Base-by-base conservation (phyloP, 1,140 invertebrate genomes). In the Hylyphantes graminicola region DNA sequence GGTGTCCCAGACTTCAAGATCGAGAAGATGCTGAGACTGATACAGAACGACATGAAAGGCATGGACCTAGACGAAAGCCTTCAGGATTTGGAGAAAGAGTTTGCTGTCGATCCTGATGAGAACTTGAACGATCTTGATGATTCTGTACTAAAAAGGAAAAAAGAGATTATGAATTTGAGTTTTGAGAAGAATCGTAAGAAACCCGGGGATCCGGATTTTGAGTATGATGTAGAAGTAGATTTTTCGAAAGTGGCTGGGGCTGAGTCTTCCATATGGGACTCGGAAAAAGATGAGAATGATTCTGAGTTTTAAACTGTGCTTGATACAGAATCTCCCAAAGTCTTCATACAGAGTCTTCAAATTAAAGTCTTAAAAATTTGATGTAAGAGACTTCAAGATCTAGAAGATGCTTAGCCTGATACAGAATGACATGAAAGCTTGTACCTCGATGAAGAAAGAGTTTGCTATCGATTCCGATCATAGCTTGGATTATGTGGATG, bases 51-150 rank as follows among this genome's bases (percentile, higher is more conserved):
- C n/a, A 13, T 59, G 57, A n/a, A 6, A 87, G 86, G 90, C 85
- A 53, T 72, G 12, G 73, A 74, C 10, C 35, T 88, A 17, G 80
- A 87, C 10, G 87, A 88, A 65, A 81, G 86, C 8, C 70, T 88
- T 48, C 19, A 80, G 7, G 77, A 64, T 15, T 35, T 81, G 8
- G 67, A 61, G 17, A 12, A 80, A 88, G 88, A 88, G 74, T 89
- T 87, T 78, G 84, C 78, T 13, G 87, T 91, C 51, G 88, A 90
- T 87, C 89, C 90, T 8, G 87, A 91, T 4, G 89, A 92, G 87
- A 90, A 92, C 86, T 86, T 91, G n/a, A 92, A 92, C 83, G 89
- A 89, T 86, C 86, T 91, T 0, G 90, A 90, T 78, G 89, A 89
- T 53, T 88, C 89, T n/a, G 87, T 9, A n/a, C 81, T 91, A 19